Base-by-base conservation (phyloP, 2,113 vertebrate species). In the Tursiops truncatus region DNA sequence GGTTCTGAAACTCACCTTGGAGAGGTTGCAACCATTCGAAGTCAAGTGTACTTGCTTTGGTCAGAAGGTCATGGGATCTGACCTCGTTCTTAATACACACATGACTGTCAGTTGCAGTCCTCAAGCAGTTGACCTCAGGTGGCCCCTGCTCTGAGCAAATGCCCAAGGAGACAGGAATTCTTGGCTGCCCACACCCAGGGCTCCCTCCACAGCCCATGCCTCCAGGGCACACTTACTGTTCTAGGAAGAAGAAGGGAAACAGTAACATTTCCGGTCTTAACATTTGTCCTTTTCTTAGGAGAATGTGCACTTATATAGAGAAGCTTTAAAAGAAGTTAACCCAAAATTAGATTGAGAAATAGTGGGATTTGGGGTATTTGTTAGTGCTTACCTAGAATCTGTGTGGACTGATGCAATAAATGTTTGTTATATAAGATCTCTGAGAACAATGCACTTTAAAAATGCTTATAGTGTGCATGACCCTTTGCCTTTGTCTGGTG, bases 61-160 rank as follows among this genome's bases (percentile, higher is more conserved):
- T 50, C n/a, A 60, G 33, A 50, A 81, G 31, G 9, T 33, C 11
- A 9, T 20, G 20, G 26, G 31, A 28, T 88, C 53, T 1, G 44
- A n/a, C 23, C 31, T 81, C 21, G 5, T 47, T 60, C 50, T 71
- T n/a, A 31, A n/a, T 8, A 18, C 31, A 79, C 20, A 62, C 26
- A 36, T 58, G 71, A 33, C 33, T 28, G 6, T 62, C 17, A 6
- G 18, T 47, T 68, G 18, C 50, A 84, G 9, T 20, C 26, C 9
- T 26, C 23, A 23, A 13, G 28, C 3, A 36, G 28, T 11, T 1
- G 18, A 9, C 25, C 18, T 71, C 23, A 44, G 17, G 17, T 0
- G 3, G 14, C 26, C 18, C 23, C 21, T 44, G 2, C n/a, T 17
- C 15, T 6, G 23, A 82, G 83, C 12, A n/a, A 68, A 31, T n/a